Evolutionary conservation across 2,113 vertebrate genomes (phyloP).

Genomic region (Cephalopholis sonnerati): DNA sequence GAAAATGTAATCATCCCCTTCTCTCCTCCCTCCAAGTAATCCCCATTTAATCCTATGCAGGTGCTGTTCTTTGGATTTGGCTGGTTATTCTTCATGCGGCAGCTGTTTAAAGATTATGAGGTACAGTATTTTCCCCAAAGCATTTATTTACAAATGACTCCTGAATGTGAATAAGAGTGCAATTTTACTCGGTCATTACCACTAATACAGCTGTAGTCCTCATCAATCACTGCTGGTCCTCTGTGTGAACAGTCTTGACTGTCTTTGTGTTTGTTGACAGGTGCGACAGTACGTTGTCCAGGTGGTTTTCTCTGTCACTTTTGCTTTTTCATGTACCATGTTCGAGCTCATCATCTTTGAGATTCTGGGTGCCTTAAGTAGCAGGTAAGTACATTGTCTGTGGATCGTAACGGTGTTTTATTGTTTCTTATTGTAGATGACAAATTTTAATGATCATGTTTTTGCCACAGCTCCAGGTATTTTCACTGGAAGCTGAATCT

Average conservation of each 20-base stretch:
- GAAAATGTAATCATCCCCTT: not conserved
- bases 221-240: not conserved
- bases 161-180: not conserved
- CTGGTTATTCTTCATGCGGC: slow-evolving; percentile 98
- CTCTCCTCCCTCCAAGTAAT: not conserved
- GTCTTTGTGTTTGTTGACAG: slow-evolving; percentile 75
- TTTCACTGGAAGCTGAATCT: slow-evolving; percentile 99
- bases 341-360: slow-evolving; percentile 99
- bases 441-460: not conserved
- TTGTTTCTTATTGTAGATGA: not conserved
- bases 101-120: slow-evolving; percentile 98
- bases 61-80: slow-evolving; percentile 98
- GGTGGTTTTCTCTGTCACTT: slow-evolving; percentile 97
- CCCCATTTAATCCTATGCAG: slow-evolving; percentile 72
- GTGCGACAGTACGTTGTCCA: slow-evolving; percentile 96
- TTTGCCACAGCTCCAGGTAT: slow-evolving; percentile 91
- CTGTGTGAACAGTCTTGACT: not conserved
- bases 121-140: slow-evolving; percentile 65
- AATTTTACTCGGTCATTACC: not conserved
- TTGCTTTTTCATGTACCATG: slow-evolving; percentile 99
- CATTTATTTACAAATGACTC: not conserved
- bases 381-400: slow-evolving; percentile 86
- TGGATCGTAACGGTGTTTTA: not conserved
- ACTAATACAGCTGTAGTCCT: not conserved
- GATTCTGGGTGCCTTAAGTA: slow-evolving; percentile 95